phyloP scores from a whole-genome alignment of 1,140 invertebrate genomes.

The Battus philenor region DNA sequence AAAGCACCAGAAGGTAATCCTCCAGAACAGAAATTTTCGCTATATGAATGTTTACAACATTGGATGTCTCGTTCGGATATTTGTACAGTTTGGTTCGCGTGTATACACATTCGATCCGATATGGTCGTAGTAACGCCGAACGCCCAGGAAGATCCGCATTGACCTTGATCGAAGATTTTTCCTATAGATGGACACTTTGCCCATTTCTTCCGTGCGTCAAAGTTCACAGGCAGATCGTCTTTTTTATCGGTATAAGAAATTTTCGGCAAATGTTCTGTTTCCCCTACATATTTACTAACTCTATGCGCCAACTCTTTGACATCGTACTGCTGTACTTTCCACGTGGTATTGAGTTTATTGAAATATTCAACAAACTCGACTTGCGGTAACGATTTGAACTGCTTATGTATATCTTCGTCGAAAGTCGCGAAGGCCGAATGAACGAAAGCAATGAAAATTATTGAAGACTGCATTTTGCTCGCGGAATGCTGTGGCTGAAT shows the following conservation, averaged over 20 bases:
- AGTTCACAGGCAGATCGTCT: neutral
- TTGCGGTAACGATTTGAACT: neutral
- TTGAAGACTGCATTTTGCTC: neutral
- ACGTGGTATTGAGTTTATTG: slow-evolving; percentile 1
- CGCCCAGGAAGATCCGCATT: slow-evolving; percentile 82
- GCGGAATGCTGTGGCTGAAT: too few relatives aligned
- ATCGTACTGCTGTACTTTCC: slow-evolving; percentile 4
- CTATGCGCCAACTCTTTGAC: neutral
- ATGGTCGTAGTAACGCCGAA: slow-evolving; percentile 92
- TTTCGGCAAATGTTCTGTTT: neutral
- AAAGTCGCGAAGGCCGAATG: neutral
- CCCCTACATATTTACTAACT: neutral
- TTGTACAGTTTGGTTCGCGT: slow-evolving; percentile 76
- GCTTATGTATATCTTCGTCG: slow-evolving; percentile 1
- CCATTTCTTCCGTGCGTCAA: slow-evolving; percentile 75
- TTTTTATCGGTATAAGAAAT: neutral
- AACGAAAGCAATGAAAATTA: neutral
- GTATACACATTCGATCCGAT: slow-evolving; percentile 91
- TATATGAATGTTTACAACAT: slow-evolving; percentile 78
- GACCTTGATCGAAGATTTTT: slow-evolving; percentile 83
- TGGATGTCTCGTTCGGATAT: slow-evolving; percentile 77
- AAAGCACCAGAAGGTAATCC: slow-evolving; percentile 90
- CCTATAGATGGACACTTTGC: slow-evolving; percentile 85
- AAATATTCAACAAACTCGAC: slow-evolving; percentile 10
- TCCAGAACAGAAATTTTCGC: slow-evolving; percentile 84